phyloP scores from a whole-genome alignment of 2,888 invertebrate species.

The Oscheius sp. region DNA sequence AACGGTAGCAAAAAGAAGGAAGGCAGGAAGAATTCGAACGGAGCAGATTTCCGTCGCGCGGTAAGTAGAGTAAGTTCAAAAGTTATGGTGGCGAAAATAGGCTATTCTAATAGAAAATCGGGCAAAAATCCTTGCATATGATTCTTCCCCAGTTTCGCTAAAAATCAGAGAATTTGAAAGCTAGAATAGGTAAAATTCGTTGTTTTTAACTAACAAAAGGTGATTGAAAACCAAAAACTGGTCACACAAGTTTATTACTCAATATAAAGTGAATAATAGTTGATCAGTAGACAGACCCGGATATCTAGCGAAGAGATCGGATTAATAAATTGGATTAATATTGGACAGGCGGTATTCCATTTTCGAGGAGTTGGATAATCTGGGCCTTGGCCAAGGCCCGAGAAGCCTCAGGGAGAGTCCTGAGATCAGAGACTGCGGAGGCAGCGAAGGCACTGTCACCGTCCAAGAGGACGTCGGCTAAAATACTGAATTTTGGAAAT shows the following conservation, averaged over 20 bases:
- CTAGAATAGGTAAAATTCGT: background rate
- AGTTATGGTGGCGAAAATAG: no score
- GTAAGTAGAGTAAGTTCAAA: no score
- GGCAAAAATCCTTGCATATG: no score
- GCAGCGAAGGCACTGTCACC: conserved; percentile 69
- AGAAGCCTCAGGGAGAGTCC: conserved; percentile 56
- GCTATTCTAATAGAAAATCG: no score
- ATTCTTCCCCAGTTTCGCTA: no score
- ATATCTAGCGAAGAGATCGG: background rate
- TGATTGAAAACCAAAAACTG: background rate
- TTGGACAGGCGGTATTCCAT: conserved; percentile 37
- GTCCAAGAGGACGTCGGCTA: conserved; percentile 58
- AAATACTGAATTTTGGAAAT: background rate
- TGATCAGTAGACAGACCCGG: background rate
- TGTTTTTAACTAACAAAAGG: background rate
- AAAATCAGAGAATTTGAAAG: no score
- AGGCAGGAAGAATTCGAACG: no score
- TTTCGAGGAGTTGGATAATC: conserved; percentile 49
- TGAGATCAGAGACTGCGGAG: conserved; percentile 64
- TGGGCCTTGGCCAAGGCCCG: conserved; percentile 60
- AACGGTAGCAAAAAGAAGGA: no score
- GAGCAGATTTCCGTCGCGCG: no score
- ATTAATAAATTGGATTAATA: background rate
- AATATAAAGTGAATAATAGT: background rate
- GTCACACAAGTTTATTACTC: background rate